These are phyloP conservation scores for Cacatua alba DNA, from an alignment of 2,113 vertebrate species.

Conservation along the genomic window DNA sequence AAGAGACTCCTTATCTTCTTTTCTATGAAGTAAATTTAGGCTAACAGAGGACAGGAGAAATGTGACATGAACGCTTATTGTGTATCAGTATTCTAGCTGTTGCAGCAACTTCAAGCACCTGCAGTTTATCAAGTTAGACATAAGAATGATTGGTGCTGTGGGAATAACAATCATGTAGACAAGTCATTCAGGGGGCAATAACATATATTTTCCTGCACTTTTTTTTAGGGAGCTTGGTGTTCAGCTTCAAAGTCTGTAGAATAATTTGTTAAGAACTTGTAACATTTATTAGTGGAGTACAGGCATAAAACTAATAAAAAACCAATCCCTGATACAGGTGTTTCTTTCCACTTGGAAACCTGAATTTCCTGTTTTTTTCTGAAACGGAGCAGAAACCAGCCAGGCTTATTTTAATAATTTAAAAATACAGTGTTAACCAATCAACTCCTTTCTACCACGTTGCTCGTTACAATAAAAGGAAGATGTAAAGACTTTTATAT, in stretches of 20 bases:
- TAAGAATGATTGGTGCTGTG: conserved; percentile 14
- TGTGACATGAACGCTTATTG: not conserved
- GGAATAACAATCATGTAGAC: conserved; percentile 33
- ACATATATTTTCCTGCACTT: not conserved
- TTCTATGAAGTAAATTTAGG: conserved; percentile 7
- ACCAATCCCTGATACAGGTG: rapidly evolving
- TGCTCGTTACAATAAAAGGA: not conserved
- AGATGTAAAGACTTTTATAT: not conserved
- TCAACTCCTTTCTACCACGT: not conserved
- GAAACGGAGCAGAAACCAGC: not conserved
- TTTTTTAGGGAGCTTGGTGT: not conserved
- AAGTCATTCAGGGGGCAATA: not conserved
- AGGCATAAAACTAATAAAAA: not conserved
- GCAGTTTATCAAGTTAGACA: conserved; percentile 52
- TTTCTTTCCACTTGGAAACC: not conserved
- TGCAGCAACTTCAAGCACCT: conserved; percentile 28
- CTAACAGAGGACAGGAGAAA: not conserved
- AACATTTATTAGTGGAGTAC: not conserved
- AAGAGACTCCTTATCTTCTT: conserved; percentile 1
- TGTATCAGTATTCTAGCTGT: not conserved
- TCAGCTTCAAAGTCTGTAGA: not conserved
- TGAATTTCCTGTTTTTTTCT: not conserved
- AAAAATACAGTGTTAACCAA: not conserved
- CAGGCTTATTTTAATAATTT: not conserved
- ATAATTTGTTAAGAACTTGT: not conserved